phyloP scores from a whole-genome alignment of 2,888 invertebrate species.

The Tetragonisca angustula region DNA sequence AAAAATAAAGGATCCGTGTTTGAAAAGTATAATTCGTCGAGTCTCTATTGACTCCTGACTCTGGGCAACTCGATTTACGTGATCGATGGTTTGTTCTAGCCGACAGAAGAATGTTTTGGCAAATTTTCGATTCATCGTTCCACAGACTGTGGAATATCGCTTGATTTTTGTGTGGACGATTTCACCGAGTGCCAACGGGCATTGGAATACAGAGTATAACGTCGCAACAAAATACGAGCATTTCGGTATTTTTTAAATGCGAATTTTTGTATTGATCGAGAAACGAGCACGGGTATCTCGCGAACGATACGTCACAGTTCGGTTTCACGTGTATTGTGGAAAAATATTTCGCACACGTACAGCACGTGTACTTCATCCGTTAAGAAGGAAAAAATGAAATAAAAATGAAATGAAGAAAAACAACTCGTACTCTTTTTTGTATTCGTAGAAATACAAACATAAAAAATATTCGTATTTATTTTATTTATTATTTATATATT shows the following conservation, averaged over 20 bases:
- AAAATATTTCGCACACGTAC: not conserved
- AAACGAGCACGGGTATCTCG: not conserved
- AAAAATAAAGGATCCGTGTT: not conserved
- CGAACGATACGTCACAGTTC: not conserved
- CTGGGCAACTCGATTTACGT: not conserved
- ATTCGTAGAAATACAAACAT: not conserved
- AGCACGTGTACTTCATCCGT: too few species aligned
- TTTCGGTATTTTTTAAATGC: not conserved
- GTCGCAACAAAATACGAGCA: not conserved
- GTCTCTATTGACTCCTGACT: slow-evolving; percentile 38
- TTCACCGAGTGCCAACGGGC: not conserved
- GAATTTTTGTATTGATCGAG: not conserved
- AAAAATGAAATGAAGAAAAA: not conserved
- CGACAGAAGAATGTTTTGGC: not conserved
- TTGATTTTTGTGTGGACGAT: slow-evolving; percentile 23
- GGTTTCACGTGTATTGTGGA: not conserved
- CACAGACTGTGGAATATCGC: not conserved
- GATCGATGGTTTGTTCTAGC: slow-evolving; percentile 13
- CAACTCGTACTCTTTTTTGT: not conserved
- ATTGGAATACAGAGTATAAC: slow-evolving; percentile 22
- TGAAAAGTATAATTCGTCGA: slow-evolving; percentile 23
- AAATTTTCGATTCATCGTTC: slow-evolving; percentile 11
- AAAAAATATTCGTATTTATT: too few species aligned
- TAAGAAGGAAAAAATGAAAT: too few species aligned
- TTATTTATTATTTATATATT: too few species aligned